Evolutionary conservation across 2,113 vertebrate genomes (phyloP).

Genomic region (Jaculus jaculus): DNA sequence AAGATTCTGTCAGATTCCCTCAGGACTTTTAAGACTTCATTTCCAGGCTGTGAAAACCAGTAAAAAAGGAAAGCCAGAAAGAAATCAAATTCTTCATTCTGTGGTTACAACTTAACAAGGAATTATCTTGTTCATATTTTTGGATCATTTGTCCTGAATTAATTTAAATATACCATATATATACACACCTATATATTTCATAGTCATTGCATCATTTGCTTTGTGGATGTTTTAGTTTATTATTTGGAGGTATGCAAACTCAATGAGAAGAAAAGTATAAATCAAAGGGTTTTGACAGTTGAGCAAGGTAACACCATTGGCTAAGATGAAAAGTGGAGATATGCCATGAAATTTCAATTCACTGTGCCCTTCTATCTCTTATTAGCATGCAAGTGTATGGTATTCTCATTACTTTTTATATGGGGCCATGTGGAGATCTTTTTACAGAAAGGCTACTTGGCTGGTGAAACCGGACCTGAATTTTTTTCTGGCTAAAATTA

Average conservation of each 20-base stretch:
- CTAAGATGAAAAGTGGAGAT: conserved; percentile 15
- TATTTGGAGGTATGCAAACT: background rate
- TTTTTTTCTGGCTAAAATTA: conserved; percentile 55
- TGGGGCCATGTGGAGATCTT: conserved; percentile 32
- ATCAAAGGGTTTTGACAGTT: conserved; percentile 1
- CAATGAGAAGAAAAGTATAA: conserved; percentile 10
- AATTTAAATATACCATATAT: background rate
- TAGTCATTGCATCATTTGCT: background rate
- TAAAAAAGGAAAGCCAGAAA: conserved; percentile 17
- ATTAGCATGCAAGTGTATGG: conserved; percentile 47
- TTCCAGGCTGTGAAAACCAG: conserved; percentile 25
- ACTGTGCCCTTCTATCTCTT: conserved; percentile 5
- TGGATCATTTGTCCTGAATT: conserved; percentile 32
- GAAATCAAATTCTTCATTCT: background rate
- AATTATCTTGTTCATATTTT: conserved; percentile 41
- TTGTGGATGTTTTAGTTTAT: conserved; percentile 5
- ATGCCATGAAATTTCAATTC: conserved; percentile 61
- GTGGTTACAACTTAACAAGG: background rate
- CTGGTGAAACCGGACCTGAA: conserved; percentile 46
- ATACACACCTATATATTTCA: background rate
- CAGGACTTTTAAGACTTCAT: conserved; percentile 25
- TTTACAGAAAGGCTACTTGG: conserved; percentile 54
- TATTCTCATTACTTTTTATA: conserved; percentile 52
- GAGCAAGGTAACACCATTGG: conserved; percentile 9
- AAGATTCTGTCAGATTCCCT: conserved; percentile 43